Percentiles rank a stretch among this genome's conserved stretches.
Conservation (phyloP, 2,113 vertebrate species). For the Australoheros scitulus region DNA sequence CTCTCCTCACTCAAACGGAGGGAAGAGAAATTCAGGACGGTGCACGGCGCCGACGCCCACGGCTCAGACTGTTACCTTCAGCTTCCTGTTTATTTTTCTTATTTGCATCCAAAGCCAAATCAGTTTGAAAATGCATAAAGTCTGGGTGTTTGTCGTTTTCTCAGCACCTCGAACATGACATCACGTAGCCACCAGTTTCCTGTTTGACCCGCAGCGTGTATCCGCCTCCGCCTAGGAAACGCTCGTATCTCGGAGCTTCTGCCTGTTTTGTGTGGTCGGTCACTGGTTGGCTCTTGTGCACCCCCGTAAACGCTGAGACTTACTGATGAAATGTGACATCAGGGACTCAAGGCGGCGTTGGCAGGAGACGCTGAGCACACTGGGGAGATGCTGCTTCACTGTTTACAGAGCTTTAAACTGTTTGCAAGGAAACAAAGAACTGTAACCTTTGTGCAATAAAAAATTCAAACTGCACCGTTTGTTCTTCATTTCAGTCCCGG, state of each 20-base stretch:
- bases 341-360: slow-evolving; percentile 38
- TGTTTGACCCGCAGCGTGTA: neutral
- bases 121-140: slow-evolving; percentile 17
- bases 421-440: slow-evolving; percentile 69
- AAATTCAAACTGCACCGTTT: slow-evolving; percentile 35
- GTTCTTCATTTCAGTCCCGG: neutral
- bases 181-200: neutral
- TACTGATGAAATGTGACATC: slow-evolving; percentile 9
- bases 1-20: neutral
- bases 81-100: slow-evolving; percentile 2
- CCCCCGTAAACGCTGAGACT: slow-evolving; percentile 9
- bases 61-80: slow-evolving; percentile 4
- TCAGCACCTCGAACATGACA: neutral
- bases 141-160: neutral
- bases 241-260: neutral
- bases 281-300: slow-evolving; percentile 42
- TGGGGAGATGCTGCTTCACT: slow-evolving; percentile 66
- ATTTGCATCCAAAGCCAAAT: slow-evolving; percentile 54
- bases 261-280: slow-evolving; percentile 39
- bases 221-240: neutral
- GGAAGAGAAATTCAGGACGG: neutral
- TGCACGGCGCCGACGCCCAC: neutral
- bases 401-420: slow-evolving; percentile 81
- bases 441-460: slow-evolving; percentile 79
- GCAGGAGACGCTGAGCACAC: slow-evolving; percentile 34